Percentiles rank a stretch among this genome's conserved stretches.
Conservation (phyloP, 1,140 invertebrate species). For the Lepidurus packardi region DNA sequence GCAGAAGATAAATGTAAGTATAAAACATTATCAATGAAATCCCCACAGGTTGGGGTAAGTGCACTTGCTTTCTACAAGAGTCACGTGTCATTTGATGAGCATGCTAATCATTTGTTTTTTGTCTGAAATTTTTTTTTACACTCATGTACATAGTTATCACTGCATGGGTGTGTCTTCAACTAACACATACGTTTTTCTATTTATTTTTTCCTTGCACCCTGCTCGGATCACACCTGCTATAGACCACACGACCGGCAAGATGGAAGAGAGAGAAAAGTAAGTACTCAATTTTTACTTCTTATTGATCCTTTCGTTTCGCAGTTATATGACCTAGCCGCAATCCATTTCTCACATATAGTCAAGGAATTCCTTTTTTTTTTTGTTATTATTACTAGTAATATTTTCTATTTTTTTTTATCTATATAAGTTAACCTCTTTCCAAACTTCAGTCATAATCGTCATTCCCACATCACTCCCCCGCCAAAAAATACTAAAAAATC, state of each 20-base stretch:
- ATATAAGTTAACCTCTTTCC: neutral
- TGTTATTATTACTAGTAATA: neutral
- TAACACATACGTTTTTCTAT: conserved; percentile 35
- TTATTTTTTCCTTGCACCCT: conserved; percentile 33
- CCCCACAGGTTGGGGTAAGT: neutral
- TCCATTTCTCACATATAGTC: neutral
- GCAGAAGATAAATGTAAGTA: conserved; percentile 81
- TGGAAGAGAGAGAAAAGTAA: conserved; percentile 80
- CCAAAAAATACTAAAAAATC: conserved; percentile 10
- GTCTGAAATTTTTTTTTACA: neutral
- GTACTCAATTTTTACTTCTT: conserved; percentile 45
- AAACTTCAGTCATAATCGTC: neutral
- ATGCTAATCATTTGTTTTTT: neutral
- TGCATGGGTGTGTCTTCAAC: conserved; percentile 32
- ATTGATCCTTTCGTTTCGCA: conserved; percentile 22
- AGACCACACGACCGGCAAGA: conserved; percentile 70
- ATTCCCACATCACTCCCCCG: neutral
- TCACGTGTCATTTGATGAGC: conserved; percentile 2
- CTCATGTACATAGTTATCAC: conserved; percentile 2
- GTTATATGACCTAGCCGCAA: conserved; percentile 1
- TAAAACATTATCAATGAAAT: neutral
- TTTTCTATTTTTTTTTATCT: neutral
- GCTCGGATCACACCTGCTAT: conserved; percentile 37
- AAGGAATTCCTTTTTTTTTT: neutral
- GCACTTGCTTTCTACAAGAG: neutral